Evolutionary conservation across 2,888 invertebrate genomes (phyloP).

Genomic region (Micropterix aruncella): DNA sequence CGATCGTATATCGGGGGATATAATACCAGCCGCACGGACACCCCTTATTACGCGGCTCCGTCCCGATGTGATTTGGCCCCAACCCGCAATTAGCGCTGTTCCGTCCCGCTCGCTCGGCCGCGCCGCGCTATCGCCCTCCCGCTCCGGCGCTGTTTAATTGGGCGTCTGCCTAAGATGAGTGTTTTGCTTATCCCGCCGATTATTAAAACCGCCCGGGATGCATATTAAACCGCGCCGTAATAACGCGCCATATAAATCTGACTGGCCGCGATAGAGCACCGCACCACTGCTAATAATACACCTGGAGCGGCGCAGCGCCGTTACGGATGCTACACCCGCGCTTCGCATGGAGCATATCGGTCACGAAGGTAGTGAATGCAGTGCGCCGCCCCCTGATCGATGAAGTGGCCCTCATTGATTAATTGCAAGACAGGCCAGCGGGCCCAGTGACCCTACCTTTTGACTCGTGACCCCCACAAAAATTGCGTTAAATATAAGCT

Average conservation of each 20-base stretch:
- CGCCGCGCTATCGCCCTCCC: neutral
- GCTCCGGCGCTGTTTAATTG: neutral
- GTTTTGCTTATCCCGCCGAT: neutral
- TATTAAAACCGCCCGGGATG: neutral
- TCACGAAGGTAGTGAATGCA: too few relatives aligned
- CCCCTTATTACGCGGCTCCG: neutral
- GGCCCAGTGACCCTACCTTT: too few relatives aligned
- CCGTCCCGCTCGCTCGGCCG: neutral
- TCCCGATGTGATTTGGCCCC: neutral
- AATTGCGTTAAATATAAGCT: too few relatives aligned
- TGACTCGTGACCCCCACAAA: too few relatives aligned
- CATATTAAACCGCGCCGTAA: neutral
- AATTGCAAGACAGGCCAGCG: too few relatives aligned
- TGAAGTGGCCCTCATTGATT: too few relatives aligned
- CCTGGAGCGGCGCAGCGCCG: too few relatives aligned
- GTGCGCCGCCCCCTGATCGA: too few relatives aligned
- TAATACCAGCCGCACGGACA: neutral
- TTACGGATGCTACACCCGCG: too few relatives aligned
- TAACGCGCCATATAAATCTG: neutral
- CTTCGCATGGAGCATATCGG: too few relatives aligned
- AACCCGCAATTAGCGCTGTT: neutral
- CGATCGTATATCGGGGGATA: neutral
- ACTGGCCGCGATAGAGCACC: too few relatives aligned
- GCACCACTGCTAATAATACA: too few relatives aligned
- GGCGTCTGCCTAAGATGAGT: neutral